Conservation (phyloP, 2,113 vertebrate genomes). For the Tychaedon coryphoeus region DNA sequence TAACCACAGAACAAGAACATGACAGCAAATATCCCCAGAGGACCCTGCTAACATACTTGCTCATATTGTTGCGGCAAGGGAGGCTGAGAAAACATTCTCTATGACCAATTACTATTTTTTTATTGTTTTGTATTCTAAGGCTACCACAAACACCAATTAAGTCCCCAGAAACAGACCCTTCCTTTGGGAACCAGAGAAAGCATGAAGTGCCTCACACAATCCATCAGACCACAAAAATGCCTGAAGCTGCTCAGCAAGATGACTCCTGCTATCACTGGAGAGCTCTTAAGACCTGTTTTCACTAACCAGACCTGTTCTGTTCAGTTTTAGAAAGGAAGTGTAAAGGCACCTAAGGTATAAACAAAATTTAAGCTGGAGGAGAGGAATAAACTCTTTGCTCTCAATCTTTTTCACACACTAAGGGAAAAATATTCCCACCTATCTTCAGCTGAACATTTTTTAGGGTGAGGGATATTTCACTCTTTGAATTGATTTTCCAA, state of each 20-base stretch:
- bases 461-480: not conserved
- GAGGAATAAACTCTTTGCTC: not conserved
- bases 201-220: not conserved
- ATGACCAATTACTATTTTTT: not conserved
- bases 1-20: conserved; percentile 21
- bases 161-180: not conserved
- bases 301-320: not conserved
- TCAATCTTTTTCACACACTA: not conserved
- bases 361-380: not conserved
- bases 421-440: not conserved
- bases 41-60: conserved; percentile 5
- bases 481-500: not conserved
- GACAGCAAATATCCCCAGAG: conserved; percentile 22
- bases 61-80: not conserved
- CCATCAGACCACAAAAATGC: not conserved
- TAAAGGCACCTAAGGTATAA: not conserved
- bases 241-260: not conserved
- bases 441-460: not conserved
- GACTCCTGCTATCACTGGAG: not conserved
- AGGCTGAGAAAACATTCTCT: conserved; percentile 5
- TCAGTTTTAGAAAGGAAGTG: not conserved
- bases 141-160: conserved; percentile 27
- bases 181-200: not conserved
- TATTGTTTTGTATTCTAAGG: not conserved
- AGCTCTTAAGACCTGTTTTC: not conserved